phyloP scores from a whole-genome alignment of 2,113 vertebrate genomes.

The Mugil cephalus region DNA sequence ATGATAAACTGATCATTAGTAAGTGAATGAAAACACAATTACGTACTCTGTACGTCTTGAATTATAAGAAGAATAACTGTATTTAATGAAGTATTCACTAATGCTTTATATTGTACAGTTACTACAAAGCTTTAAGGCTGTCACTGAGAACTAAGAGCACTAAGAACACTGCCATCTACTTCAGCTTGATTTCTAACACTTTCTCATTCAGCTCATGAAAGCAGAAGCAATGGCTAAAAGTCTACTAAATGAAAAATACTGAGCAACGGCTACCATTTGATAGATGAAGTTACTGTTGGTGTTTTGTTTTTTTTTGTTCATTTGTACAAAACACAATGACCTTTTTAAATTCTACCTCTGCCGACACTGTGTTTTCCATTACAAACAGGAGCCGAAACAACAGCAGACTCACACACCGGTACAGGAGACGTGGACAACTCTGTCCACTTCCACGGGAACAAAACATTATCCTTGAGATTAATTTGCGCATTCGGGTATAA shows the following conservation, averaged over 20 bases:
- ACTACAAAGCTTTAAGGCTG: too few relatives aligned
- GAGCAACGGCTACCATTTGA: not conserved
- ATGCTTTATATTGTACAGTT: too few relatives aligned
- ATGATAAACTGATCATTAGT: too few relatives aligned
- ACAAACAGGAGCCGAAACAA: conserved; percentile 23
- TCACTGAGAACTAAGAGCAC: too few relatives aligned
- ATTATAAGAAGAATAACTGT: too few relatives aligned
- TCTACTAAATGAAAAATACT: conserved; percentile 8
- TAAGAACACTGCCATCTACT: conserved; percentile 36
- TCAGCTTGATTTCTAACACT: conserved; percentile 5
- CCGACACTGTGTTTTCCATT: conserved; percentile 19
- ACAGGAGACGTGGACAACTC: conserved; percentile 1
- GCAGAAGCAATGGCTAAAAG: conserved; percentile 1
- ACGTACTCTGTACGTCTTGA: too few relatives aligned
- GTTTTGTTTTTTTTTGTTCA: too few relatives aligned
- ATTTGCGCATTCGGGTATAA: conserved; percentile 14
- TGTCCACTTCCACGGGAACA: not conserved
- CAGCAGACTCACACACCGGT: not conserved
- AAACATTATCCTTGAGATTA: conserved; percentile 25
- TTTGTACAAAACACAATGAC: conserved; percentile 23
- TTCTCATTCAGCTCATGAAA: conserved; percentile 22
- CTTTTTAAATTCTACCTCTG: conserved; percentile 23
- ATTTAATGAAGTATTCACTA: too few relatives aligned
- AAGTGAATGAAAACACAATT: too few relatives aligned
- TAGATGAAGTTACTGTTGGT: not conserved